Percentiles rank a stretch among this genome's conserved stretches.
Conservation (phyloP, 2,888 invertebrate genomes). For the Cheilosia impressa region DNA sequence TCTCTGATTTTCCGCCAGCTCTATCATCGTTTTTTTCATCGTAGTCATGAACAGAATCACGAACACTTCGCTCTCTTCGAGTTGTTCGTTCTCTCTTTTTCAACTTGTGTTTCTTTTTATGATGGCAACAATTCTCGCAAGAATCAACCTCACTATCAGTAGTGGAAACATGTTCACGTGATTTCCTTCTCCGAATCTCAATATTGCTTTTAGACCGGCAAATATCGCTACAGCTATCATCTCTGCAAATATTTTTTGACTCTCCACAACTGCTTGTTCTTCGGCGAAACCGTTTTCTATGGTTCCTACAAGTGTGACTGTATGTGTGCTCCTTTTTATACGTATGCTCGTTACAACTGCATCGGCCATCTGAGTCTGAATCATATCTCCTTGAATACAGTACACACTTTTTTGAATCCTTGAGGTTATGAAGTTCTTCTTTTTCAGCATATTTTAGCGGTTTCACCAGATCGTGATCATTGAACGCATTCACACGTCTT, state of each 20-base stretch:
- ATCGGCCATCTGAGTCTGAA: constrained; percentile 78
- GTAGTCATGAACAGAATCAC: constrained; percentile 71
- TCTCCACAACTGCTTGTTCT: constrained; percentile 83
- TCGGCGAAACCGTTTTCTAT: constrained; percentile 80
- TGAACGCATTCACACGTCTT: constrained; percentile 81
- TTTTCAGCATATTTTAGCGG: constrained; percentile 82
- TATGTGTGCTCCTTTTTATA: constrained; percentile 80
- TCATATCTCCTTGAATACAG: constrained; percentile 82
- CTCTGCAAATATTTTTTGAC: constrained; percentile 77
- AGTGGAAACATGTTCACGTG: constrained; percentile 78
- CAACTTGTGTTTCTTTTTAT: constrained; percentile 82
- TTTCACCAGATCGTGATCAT: constrained; percentile 81
- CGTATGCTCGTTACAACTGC: constrained; percentile 81
- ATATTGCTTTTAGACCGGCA: constrained; percentile 83
- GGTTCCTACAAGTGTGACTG: constrained; percentile 80
- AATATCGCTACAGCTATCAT: constrained; percentile 80
- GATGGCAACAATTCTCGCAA: constrained; percentile 84
- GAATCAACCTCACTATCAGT: constrained; percentile 84
- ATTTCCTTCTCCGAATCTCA: constrained; percentile 81
- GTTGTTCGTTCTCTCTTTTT: constrained; percentile 77
- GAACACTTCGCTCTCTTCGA: constrained; percentile 81
- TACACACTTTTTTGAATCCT: constrained; percentile 81
- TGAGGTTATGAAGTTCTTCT: constrained; percentile 81
- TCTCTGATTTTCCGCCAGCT: constrained; percentile 12
- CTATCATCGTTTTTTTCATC: constrained; percentile 70